Evolutionary conservation across 2,113 vertebrate genomes (phyloP).

Genomic region (Erythrolamprus reginae): DNA sequence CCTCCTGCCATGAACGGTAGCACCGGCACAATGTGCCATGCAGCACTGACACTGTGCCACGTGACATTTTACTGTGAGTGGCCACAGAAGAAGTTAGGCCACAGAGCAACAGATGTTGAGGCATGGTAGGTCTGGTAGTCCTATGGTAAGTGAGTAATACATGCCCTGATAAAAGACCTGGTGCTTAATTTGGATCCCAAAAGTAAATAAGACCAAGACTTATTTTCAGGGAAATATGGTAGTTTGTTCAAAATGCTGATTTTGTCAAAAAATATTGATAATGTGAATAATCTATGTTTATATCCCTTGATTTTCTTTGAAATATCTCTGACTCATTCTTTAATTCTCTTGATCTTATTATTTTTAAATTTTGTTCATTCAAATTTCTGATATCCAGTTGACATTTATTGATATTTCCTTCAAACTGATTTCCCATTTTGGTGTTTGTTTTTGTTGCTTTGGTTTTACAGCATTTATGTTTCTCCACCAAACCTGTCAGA

Average conservation of each 20-base stretch:
- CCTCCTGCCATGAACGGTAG: too few relatives aligned
- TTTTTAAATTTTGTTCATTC: background rate
- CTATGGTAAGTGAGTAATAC: too few relatives aligned
- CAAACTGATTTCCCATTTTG: background rate
- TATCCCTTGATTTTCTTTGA: background rate
- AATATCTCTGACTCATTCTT: background rate
- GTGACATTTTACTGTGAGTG: too few relatives aligned
- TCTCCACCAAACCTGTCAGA: background rate
- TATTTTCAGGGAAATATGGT: too few relatives aligned
- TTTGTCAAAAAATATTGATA: background rate
- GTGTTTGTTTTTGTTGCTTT: background rate
- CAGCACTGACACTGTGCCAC: too few relatives aligned
- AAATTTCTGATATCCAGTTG: background rate
- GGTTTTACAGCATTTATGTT: background rate
- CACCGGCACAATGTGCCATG: too few relatives aligned
- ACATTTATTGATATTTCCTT: background rate
- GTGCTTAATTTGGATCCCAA: too few relatives aligned
- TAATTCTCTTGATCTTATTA: background rate
- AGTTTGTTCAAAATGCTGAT: background rate
- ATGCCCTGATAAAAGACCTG: too few relatives aligned
- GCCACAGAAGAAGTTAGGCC: too few relatives aligned
- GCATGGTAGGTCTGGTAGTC: too few relatives aligned
- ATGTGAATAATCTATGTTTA: background rate
- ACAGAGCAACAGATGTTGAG: too few relatives aligned
- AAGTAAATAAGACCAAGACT: too few relatives aligned